Base-by-base conservation (phyloP, 2,888 invertebrate species). In the Chironomus tentans region DNA sequence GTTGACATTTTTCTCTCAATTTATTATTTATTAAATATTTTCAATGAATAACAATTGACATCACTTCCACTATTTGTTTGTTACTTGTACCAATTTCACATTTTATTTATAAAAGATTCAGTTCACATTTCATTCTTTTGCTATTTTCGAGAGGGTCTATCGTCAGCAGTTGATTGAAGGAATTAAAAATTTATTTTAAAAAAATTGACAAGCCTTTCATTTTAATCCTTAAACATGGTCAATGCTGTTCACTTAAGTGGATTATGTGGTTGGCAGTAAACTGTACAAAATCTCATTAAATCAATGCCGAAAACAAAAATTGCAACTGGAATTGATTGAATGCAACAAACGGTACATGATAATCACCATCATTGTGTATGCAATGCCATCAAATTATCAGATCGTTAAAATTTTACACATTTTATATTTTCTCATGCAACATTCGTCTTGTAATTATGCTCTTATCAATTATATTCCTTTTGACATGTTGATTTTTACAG, bases 331-430 rank as follows among this genome's bases (percentile, higher is more conserved):
- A 65, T 24, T 65, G 65, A 56, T 65, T 24, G 65, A 65, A 24
- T 65, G 65, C 65, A 21, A 65, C 65, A 18, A 65, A 65, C 65
- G 65, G 65, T 65, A 65, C 18, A 65, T 65, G 65, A 65, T 12
- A 65, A 22, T 22, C 22, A 65, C 65, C 22, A 65, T 65, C 65
- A 24, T 65, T 22, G 21, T 56, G 21, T 21, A 56, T 56, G 56
- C 65, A 65, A 21, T 65, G 65, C 65, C 65, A 65, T 65, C 13
- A 65, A 65, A 65, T 65, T 65, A 65, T 22, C 65, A 65, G 65
- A 24, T 65, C 65, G 65, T 65, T 65, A 65, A 65, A 65, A 65
- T 65, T 65, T 65, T 65, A 65, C 62, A 65, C 62, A 65, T 65
- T 65, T 65, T 21, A 24, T 65, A 3, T 15, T 15, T 65, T 24